Conservation (phyloP, 2,888 invertebrate genomes). For the Brenthis hecate region DNA sequence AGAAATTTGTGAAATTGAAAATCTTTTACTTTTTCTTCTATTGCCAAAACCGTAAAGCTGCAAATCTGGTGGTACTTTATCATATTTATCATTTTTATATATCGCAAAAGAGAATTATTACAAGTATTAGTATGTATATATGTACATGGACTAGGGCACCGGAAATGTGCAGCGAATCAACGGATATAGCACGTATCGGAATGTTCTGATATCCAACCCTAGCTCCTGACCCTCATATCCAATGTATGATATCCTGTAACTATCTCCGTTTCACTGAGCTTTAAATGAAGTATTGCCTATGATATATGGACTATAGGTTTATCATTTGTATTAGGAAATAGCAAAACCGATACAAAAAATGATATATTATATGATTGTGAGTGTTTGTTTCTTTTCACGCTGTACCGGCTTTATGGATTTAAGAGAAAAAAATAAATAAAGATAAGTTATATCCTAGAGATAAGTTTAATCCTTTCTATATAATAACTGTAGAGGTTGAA, state of each 20-base stretch:
- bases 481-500: no score
- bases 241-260: neutral
- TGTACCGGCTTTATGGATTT: no score
- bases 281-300: slow-evolving; percentile 6
- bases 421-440: no score
- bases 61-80: no score
- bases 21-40: no score
- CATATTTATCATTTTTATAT: neutral
- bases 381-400: no score
- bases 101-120: neutral
- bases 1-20: no score
- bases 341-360: neutral
- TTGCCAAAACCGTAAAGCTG: no score
- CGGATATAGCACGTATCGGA: slow-evolving; percentile 25
- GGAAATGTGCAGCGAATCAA: slow-evolving; percentile 30
- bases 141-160: slow-evolving; percentile 19
- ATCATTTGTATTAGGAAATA: neutral
- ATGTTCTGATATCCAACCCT: slow-evolving; percentile 7
- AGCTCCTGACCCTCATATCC: slow-evolving; percentile 2
- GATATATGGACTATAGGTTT: neutral
- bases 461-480: no score
- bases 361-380: no score
- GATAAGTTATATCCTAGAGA: no score
- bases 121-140: slow-evolving; percentile 6
- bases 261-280: slow-evolving; percentile 11